Conservation (phyloP, 1,140 invertebrate species). For the Aphelinus certus region DNA sequence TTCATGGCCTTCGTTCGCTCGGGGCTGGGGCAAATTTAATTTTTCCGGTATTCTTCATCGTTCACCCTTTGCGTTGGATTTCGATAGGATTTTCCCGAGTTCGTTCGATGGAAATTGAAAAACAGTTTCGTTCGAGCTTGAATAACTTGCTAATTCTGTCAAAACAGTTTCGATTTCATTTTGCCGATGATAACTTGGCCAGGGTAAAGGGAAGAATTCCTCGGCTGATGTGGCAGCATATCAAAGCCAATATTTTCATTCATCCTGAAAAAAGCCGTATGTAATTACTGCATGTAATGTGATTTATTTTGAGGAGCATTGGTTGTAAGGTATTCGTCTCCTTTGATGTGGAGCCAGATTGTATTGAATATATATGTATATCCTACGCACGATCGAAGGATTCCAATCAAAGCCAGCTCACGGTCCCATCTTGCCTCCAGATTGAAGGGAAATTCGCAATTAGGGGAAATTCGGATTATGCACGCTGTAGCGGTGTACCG, state of each 20-base stretch:
- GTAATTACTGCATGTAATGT: conserved; percentile 19
- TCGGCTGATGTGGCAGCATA: not conserved
- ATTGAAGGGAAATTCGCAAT: conserved; percentile 56
- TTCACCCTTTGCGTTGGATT: no score
- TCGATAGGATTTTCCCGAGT: not conserved
- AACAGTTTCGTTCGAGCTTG: not conserved
- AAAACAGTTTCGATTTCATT: no score
- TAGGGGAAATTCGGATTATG: conserved; percentile 47
- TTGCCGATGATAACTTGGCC: no score
- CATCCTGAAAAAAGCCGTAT: not conserved
- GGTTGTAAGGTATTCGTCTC: conserved; percentile 23
- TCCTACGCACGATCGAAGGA: conserved; percentile 42
- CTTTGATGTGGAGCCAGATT: conserved; percentile 51
- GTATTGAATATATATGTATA: conserved; percentile 44
- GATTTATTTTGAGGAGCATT: conserved; percentile 23
- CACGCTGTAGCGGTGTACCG: not conserved
- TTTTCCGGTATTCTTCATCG: no score
- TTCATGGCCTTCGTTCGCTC: no score
- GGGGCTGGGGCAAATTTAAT: no score
- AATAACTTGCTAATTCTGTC: not conserved
- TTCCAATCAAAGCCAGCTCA: conserved; percentile 45
- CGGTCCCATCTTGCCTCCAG: conserved; percentile 39
- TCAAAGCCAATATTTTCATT: conserved; percentile 33
- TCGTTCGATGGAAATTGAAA: not conserved
- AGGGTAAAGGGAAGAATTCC: no score